These are phyloP conservation scores for Gulo gulo DNA, from an alignment of 2,113 vertebrate genomes.

Conservation along the genomic window DNA sequence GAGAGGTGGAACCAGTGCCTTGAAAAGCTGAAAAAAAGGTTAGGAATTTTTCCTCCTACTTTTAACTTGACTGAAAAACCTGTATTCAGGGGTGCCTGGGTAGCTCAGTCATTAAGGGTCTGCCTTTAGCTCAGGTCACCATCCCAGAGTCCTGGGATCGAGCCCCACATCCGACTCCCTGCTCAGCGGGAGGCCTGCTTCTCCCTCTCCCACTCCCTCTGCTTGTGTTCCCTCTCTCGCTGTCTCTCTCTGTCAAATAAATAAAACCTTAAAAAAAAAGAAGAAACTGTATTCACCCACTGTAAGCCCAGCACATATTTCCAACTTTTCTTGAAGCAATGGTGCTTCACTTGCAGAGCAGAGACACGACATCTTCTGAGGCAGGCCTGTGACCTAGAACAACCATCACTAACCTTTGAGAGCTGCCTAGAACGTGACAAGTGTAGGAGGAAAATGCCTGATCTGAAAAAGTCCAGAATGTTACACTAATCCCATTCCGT, in stretches of 20 bases:
- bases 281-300: neutral
- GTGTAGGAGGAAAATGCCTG: neutral
- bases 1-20: neutral
- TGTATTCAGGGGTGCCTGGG: neutral
- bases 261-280: no score
- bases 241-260: no score
- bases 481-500: neutral
- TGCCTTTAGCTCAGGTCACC: no score
- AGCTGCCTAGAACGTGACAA: neutral
- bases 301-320: neutral
- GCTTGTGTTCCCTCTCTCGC: no score
- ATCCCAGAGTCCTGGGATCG: no score
- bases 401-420: fast-evolving
- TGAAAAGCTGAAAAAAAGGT: neutral
- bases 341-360: neutral
- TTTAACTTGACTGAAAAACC: neutral
- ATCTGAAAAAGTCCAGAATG: neutral
- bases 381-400: neutral
- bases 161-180: no score
- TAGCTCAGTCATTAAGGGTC: no score
- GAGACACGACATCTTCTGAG: neutral
- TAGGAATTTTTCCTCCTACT: neutral
- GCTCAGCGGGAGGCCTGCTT: no score
- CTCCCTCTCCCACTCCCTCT: no score
- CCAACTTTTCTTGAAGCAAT: neutral